These are phyloP conservation scores for Spizaetus ornatus DNA, from an alignment of 2,113 vertebrate genomes.

Conservation along the genomic window DNA sequence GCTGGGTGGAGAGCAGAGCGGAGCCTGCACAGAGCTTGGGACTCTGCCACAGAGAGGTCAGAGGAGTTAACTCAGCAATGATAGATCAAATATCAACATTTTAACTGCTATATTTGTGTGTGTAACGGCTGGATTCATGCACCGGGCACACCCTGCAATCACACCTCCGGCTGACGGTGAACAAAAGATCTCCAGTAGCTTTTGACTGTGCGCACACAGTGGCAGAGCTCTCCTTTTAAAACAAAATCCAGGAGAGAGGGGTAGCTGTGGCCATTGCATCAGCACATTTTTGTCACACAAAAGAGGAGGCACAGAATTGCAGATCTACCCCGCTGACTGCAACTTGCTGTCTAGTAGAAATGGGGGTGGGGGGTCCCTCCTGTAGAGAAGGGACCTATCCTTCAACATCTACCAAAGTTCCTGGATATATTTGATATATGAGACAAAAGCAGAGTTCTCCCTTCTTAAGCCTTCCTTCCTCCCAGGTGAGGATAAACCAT, in stretches of 20 bases:
- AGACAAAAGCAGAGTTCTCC: not conserved
- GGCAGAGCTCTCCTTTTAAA: not conserved
- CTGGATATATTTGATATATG: not conserved
- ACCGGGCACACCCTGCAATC: not conserved
- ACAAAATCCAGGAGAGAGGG: not conserved
- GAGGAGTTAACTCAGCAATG: not conserved
- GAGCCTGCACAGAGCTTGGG: not conserved
- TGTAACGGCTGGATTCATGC: not conserved
- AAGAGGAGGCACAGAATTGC: not conserved
- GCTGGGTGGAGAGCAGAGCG: not conserved
- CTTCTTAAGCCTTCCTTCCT: not conserved
- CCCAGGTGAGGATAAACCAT: not conserved
- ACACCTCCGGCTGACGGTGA: accelerated
- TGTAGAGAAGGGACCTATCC: not conserved
- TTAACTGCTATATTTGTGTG: not conserved
- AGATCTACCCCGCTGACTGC: not conserved
- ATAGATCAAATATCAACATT: not conserved
- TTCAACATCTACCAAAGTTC: not conserved
- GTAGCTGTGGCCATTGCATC: not conserved
- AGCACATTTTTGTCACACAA: not conserved
- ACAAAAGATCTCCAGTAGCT: not conserved
- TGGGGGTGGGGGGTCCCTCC: too few relatives aligned
- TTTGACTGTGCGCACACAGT: accelerated
- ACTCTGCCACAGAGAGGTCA: not conserved
- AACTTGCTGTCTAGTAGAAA: not conserved